phyloP scores from a whole-genome alignment of 1,140 invertebrate species.

The Cotesia glomerata region DNA sequence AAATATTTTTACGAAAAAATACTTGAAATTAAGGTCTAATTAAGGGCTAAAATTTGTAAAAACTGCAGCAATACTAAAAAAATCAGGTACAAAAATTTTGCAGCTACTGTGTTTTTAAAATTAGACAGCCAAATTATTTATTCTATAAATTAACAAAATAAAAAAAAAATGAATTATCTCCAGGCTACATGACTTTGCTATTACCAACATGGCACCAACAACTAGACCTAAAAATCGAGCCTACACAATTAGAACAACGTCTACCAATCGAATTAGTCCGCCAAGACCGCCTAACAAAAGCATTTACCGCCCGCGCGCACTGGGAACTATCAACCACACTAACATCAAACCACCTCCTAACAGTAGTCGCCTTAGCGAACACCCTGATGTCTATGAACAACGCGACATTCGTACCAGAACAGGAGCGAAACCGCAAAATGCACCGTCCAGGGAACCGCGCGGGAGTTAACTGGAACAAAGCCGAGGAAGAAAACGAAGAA shows the following conservation, averaged over 20 bases:
- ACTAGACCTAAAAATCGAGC: constrained; percentile 59
- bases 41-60: too few relatives aligned
- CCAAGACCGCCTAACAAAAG: constrained; percentile 78
- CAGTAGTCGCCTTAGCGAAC: constrained; percentile 93
- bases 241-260: constrained; percentile 66
- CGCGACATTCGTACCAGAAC: constrained; percentile 88
- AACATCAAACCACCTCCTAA: constrained; percentile 94
- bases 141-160: too few relatives aligned
- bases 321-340: constrained; percentile 95
- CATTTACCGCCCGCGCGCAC: constrained; percentile 86
- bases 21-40: too few relatives aligned
- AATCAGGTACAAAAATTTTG: too few relatives aligned
- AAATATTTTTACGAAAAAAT: too few relatives aligned
- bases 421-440: constrained; percentile 78
- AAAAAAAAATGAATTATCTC: not conserved
- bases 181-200: constrained; percentile 89
- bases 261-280: constrained; percentile 77
- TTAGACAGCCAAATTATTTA: too few relatives aligned
- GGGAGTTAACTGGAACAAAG: constrained; percentile 70
- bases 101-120: too few relatives aligned
- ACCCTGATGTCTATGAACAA: constrained; percentile 98
- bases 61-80: too few relatives aligned
- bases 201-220: constrained; percentile 83
- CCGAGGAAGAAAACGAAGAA: constrained; percentile 81
- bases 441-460: constrained; percentile 64